A percentile compares a stretch with the other conserved stretches of the same genome.
phyloP scores from a whole-genome alignment of 2,113 vertebrate species.

The Furnarius figulus region DNA sequence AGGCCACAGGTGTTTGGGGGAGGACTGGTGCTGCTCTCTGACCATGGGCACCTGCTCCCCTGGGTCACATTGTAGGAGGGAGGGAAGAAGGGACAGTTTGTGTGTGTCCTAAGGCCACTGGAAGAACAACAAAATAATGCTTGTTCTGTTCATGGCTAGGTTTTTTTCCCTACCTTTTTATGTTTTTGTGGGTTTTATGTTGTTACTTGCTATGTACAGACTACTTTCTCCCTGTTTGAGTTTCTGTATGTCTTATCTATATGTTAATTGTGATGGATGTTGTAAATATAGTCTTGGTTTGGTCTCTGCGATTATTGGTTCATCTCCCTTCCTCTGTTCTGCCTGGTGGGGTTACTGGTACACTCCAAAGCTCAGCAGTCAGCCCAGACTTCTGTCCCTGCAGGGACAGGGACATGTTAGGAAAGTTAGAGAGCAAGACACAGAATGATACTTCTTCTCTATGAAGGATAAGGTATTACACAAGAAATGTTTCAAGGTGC shows the following conservation, averaged over 20 bases:
- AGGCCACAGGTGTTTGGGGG: not conserved
- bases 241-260: not conserved
- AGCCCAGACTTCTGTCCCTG: not conserved
- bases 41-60: fast-evolving
- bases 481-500: not conserved
- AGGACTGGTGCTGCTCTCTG: not conserved
- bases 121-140: not conserved
- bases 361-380: not conserved
- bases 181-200: not conserved
- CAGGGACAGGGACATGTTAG: not conserved
- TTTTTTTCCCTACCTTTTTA: not conserved
- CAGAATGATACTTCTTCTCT: not conserved
- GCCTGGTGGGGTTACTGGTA: fast-evolving
- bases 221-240: not conserved
- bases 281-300: not conserved
- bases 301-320: not conserved
- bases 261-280: not conserved
- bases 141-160: not conserved
- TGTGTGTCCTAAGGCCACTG: not conserved
- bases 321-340: not conserved
- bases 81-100: not conserved
- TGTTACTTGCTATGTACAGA: not conserved
- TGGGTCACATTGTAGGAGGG: fast-evolving
- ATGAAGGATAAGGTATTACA: not conserved
- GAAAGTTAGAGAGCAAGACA: not conserved